phyloP scores from a whole-genome alignment of 2,113 vertebrate genomes.

The Trichechus manatus region DNA sequence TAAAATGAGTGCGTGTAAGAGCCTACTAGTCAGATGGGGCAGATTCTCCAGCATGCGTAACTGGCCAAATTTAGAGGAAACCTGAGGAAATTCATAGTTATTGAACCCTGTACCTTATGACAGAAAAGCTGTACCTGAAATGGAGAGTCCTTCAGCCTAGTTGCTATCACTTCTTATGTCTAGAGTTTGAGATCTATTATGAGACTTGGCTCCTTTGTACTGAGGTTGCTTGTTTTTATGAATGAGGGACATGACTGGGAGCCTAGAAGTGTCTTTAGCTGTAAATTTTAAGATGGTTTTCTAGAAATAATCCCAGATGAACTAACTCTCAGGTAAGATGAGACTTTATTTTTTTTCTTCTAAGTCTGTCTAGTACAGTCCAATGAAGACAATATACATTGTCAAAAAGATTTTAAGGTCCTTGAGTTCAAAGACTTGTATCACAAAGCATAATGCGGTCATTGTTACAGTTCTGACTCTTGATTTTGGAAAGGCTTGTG shows the following conservation, averaged over 20 bases:
- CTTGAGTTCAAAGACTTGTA: constrained; percentile 41
- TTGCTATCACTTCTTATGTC: not conserved
- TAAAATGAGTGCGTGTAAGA: not conserved
- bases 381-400: not conserved
- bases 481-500: constrained; percentile 39
- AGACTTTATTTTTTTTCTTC: not conserved
- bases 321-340: not conserved
- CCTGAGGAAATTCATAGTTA: not conserved
- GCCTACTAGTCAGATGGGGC: not conserved
- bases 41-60: constrained; percentile 7
- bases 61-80: not conserved
- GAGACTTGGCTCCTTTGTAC: not conserved
- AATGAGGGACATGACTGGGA: not conserved
- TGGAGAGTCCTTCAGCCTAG: not conserved
- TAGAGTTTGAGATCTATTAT: constrained; percentile 9
- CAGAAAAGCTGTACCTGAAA: not conserved
- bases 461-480: not conserved
- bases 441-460: not conserved
- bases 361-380: constrained; percentile 15
- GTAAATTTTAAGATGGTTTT: constrained; percentile 52
- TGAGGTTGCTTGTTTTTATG: constrained; percentile 55
- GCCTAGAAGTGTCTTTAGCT: constrained; percentile 40
- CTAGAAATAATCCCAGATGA: constrained; percentile 5
- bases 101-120: not conserved
- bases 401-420: constrained; percentile 16